Base-by-base conservation (phyloP, 2,888 invertebrate genomes). In the Clostera curtula region DNA sequence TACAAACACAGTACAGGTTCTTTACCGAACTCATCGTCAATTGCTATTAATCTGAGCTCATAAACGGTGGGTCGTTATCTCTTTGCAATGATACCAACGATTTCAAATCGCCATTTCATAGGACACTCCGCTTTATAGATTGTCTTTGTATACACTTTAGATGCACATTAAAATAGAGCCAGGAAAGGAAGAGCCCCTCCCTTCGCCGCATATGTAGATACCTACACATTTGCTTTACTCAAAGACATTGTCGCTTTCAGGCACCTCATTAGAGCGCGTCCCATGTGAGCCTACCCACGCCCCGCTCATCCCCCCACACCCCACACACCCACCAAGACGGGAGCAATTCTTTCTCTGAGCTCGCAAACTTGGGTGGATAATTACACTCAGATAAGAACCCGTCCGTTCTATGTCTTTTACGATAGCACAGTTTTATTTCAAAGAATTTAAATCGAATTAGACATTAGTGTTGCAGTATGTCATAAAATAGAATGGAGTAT, bases 221-320 rank as follows among this genome's bases (percentile, higher is more conserved):
- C 70, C 70, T 76, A 79, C 77, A 79, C 77, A 72, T 80, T 80
- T 79, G 80, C 76, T 79, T 76, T 74, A 72, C 76, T 79, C 77
- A 80, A 79, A 80, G 82, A 82, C 82, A 83, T 82, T 83, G 82
- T 82, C 82, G 80, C 82, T 82, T 82, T 82, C 80, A 82, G 82
- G 80, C 82, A 83, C 82, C 80, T 83, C 82, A 83, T 83, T 83
- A 83, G 80, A 80, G 82, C 71, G 75, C 75, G 80, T 80, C 80
- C 79, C 80, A 79, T 77, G 80, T 77, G 79, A 77, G 80, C 75
- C 77, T 75, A 72, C 72, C 67, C 64, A 49, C 49, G 40, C 56
- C 56, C 56, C 46, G 43, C 43, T 42, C 42, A 41, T 34, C 36
- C 39, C 36, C 51, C 42, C 34, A 36, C 36, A 31, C 34, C 27